These are phyloP conservation scores for Icerya purchasi DNA, from an alignment of 2,888 invertebrate species.

Conservation along the genomic window DNA sequence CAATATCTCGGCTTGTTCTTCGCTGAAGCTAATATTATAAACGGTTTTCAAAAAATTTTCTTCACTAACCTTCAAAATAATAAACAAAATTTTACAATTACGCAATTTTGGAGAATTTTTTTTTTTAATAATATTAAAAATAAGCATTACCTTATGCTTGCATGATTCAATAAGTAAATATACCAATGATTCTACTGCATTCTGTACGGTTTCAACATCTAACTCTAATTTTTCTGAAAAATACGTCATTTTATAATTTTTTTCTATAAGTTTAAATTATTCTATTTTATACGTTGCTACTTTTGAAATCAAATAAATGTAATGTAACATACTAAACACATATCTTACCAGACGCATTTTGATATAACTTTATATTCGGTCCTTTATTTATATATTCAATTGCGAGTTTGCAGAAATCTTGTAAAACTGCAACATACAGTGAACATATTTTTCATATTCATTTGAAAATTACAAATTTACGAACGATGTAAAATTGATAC, in stretches of 20 bases:
- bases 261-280: too few species aligned
- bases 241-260: too few species aligned
- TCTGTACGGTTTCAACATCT: slow-evolving; percentile 32
- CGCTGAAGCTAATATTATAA: slow-evolving; percentile 18
- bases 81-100: too few species aligned
- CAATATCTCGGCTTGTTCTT: slow-evolving; percentile 18
- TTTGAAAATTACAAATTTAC: too few species aligned
- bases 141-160: slow-evolving; percentile 39
- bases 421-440: slow-evolving; percentile 36
- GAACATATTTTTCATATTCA: too few species aligned
- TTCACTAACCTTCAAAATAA: slow-evolving; percentile 27
- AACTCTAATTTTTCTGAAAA: slow-evolving; percentile 35
- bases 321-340: too few species aligned
- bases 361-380: slow-evolving; percentile 37
- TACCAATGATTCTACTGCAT: slow-evolving; percentile 48
- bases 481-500: too few species aligned
- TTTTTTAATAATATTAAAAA: too few species aligned
- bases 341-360: slow-evolving; percentile 36
- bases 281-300: too few species aligned
- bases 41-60: slow-evolving; percentile 22
- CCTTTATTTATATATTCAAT: slow-evolving; percentile 45
- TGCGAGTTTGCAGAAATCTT: slow-evolving; percentile 46
- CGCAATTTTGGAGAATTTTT: too few species aligned
- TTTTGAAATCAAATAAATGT: too few species aligned
- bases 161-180: slow-evolving; percentile 47